Conservation (phyloP, 2,113 vertebrate genomes). For the Alligator mississippiensis region DNA sequence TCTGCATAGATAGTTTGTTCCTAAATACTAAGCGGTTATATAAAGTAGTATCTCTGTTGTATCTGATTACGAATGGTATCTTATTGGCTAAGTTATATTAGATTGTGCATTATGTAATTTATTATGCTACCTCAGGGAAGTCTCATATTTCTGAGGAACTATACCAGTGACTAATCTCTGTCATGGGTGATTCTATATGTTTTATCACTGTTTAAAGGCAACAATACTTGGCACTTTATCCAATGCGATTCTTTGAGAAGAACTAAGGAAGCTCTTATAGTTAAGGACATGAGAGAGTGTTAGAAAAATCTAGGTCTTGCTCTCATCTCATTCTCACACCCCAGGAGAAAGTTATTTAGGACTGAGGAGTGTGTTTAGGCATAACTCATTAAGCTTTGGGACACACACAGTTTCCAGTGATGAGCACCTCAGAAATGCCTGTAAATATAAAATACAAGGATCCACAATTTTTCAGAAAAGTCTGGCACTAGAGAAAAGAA, state of each 20-base stretch:
- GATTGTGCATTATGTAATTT: not conserved
- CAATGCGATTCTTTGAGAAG: not conserved
- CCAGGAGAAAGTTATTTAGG: not conserved
- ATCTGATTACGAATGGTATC: not conserved
- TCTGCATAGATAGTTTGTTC: no score
- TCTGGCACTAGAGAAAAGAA: not conserved
- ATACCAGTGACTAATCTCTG: not conserved
- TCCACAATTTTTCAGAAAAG: not conserved
- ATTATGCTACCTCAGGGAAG: not conserved
- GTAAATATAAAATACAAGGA: not conserved
- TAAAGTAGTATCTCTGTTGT: not conserved
- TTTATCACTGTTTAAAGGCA: not conserved
- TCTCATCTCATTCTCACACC: fast-evolving
- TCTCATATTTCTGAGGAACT: not conserved
- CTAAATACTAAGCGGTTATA: no score
- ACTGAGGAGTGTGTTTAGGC: fast-evolving
- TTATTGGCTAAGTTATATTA: not conserved
- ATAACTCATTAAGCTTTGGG: not conserved
- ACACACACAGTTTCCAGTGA: not conserved
- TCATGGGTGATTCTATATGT: not conserved
- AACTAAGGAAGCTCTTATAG: not conserved
- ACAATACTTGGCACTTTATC: not conserved
- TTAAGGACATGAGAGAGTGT: fast-evolving
- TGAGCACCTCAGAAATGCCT: fast-evolving
- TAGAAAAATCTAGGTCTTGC: not conserved